These are phyloP conservation scores for Pteruthius melanotis DNA, from an alignment of 2,113 vertebrate genomes.

Conservation along the genomic window DNA sequence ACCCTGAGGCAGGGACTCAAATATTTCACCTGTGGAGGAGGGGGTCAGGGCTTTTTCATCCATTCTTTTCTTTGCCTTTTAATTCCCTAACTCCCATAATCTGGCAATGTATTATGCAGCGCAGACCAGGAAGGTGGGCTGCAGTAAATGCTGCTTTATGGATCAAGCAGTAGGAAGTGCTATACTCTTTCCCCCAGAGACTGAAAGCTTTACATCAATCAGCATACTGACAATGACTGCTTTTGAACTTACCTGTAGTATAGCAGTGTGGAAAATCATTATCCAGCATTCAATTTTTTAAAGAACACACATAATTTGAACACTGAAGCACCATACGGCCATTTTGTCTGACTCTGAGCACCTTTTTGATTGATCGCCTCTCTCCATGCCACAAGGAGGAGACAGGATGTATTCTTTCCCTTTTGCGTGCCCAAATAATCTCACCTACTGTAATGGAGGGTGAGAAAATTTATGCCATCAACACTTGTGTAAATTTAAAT, in stretches of 20 bases:
- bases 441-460: not conserved
- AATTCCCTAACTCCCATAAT: constrained; percentile 67
- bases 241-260: constrained; percentile 67
- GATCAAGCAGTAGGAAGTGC: constrained; percentile 70
- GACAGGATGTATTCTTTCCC: not conserved
- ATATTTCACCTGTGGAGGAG: constrained; percentile 55
- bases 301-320: constrained; percentile 54
- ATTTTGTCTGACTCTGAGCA: constrained; percentile 47
- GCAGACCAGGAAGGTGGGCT: constrained; percentile 64
- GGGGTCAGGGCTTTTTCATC: constrained; percentile 64
- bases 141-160: constrained; percentile 69
- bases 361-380: constrained; percentile 24
- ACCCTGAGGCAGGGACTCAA: constrained; percentile 39
- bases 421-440: not conserved
- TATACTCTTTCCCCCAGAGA: constrained; percentile 63
- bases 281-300: constrained; percentile 57
- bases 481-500: not conserved
- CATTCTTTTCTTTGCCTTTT: constrained; percentile 65
- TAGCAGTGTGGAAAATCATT: constrained; percentile 63
- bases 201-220: constrained; percentile 71
- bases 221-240: constrained; percentile 70
- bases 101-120: constrained; percentile 64
- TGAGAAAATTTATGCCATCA: not conserved
- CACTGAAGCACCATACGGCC: constrained; percentile 25
- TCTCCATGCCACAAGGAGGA: constrained; percentile 1